Base-by-base conservation (phyloP, 2,888 invertebrate genomes). In the Macrophya annulata region DNA sequence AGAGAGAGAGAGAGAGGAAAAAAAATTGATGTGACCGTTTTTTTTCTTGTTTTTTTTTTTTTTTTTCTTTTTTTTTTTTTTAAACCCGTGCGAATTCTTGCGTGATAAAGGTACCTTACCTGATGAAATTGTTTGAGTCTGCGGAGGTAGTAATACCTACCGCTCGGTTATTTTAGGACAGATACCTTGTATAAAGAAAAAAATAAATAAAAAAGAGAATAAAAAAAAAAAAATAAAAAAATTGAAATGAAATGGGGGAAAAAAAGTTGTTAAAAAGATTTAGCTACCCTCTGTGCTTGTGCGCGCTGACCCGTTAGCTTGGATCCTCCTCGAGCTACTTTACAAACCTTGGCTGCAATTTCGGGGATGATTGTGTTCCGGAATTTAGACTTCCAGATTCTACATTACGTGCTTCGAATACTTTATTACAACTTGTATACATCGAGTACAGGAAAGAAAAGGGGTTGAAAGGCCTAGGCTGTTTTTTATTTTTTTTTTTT, bases 351-450 rank as follows among this genome's bases (percentile, higher is more conserved):
- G 59, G 62, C 81, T 81, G 81, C 81, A 81, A 81, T 81, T 81
- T 62, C 62, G 81, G 62, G 81, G 59, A 81, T 81, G 59, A 81
- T 81, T 81, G 81, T 62, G 37, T 81, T 62, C 81, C 62, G 51
- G 81, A 81, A 81, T 81, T 81, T 81, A 81, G 81, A 81, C 81
- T 81, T 81, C 40, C 81, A 81, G 81, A 81, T 81, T 81, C 31
- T 81, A 37, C 79, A 40, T 43, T 81, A 81, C 81, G 81, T 81
- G 81, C 81, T 81, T 81, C 17, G 51, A 81, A 81, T 81, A 62
- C 81, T 81, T 81, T 62, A 81, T 21, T 74, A 6, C 9, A 12
- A 12, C 40, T n/a, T 74, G 25, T 45, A 43, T 45, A 74, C 72
- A 45, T 12, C 15, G 17, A 31, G 68, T 25, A 12, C 48, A 48